These are phyloP conservation scores for Caenorhabditis doughertyi DNA, from an alignment of 2,888 invertebrate species.

Conservation along the genomic window DNA sequence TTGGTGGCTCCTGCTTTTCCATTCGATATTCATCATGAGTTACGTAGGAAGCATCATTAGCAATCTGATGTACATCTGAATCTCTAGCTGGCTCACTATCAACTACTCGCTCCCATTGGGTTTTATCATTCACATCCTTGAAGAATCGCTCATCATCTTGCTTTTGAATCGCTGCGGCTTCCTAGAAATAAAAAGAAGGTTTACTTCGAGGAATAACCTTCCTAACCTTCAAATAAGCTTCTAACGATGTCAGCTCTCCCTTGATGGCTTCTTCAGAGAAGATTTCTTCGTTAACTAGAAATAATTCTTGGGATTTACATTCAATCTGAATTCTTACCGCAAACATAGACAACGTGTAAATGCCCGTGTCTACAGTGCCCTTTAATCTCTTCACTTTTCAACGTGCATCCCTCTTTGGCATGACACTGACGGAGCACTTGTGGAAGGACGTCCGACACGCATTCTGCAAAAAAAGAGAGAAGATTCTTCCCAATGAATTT, in stretches of 20 bases:
- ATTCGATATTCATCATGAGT: constrained; percentile 63
- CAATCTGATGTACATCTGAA: constrained; percentile 48
- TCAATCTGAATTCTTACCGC: constrained; percentile 20
- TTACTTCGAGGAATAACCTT: neutral
- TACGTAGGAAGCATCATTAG: constrained; percentile 63
- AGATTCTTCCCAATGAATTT: neutral
- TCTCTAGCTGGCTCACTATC: constrained; percentile 36
- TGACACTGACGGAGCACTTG: constrained; percentile 83
- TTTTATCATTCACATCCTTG: constrained; percentile 38
- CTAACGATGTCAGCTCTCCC: constrained; percentile 74
- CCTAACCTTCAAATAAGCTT: constrained; percentile 59
- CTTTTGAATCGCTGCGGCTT: constrained; percentile 27
- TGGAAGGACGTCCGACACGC: constrained; percentile 79
- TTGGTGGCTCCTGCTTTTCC: constrained; percentile 44
- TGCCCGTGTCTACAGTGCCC: constrained; percentile 55
- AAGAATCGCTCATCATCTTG: constrained; percentile 38
- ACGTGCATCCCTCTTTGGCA: constrained; percentile 83
- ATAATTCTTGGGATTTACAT: neutral
- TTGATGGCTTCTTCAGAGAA: constrained; percentile 81
- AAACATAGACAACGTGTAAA: constrained; percentile 61
- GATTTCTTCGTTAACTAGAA: constrained; percentile 81
- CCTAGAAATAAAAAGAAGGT: neutral
- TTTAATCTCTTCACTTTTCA: constrained; percentile 77
- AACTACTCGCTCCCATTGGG: constrained; percentile 48
- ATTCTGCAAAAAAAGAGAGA: constrained; percentile 75